Base-by-base conservation (phyloP, 2,797 vertebrate species). In the Anguilla megastoma region DNA sequence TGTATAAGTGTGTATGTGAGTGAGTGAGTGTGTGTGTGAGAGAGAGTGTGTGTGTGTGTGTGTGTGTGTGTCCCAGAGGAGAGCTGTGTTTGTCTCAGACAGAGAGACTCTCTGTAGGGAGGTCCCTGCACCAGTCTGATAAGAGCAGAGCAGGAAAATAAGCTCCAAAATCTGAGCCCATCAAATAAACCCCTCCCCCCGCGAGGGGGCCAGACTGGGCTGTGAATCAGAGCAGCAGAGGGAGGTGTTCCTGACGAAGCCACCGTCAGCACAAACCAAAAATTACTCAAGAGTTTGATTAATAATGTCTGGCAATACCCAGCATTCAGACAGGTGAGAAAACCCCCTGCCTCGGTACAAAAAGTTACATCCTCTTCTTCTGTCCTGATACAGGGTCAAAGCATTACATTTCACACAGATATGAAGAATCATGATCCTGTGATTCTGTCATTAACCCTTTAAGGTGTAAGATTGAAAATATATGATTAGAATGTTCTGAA, bases 61-160 rank as follows among this genome's bases (percentile, higher is more conserved):
- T 85, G 63, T 36, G 45, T 85, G 16, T 66, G 5, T 33, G 18
- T 69, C 41, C 63, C 54, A 36, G 12, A 87, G 58, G 63, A 50
- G 54, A 50, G 79, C 24, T 85, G 54, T 85, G 60, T 54, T 45
- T 71, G 48, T 27, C 52, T 76, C 74, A 84, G 90, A 27, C 85
- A 91, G 91, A 90, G 91, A 87, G 88, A n/a, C 89, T 87, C 90
- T 94, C 90, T 90, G 91, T 92, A 90, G 94, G 91, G 94, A 89
- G 89, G 91, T 74, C 86, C 84, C 90, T 95, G 93, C 89, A 93
- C 87, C 90, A 91, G 93, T 92, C 94, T 95, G 95, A 95, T 96
- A 96, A 96, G 93, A 87, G 89, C 92, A 91, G 93, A 80, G 45
- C 54, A 85, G 90, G 60, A 88, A 92, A 93, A 93, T 92, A 92